phyloP scores from a whole-genome alignment of 2,113 vertebrate genomes.

The Picathartes gymnocephalus region DNA sequence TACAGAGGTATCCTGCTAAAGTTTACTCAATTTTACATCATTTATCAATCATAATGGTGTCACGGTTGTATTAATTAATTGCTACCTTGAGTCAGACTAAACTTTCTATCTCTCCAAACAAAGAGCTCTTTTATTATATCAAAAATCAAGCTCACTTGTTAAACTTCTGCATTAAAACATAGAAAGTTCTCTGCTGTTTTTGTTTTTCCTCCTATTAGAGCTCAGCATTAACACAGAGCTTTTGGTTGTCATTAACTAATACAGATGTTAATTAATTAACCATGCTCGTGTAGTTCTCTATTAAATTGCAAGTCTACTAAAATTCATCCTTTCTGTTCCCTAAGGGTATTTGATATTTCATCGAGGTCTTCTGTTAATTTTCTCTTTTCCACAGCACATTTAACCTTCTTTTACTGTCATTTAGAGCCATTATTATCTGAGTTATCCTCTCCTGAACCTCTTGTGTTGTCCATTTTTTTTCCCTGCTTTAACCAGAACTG shows the following conservation, averaged over 20 bases:
- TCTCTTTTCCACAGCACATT: background rate
- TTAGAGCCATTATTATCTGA: background rate
- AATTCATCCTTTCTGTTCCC: conserved; percentile 13
- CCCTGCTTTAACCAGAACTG: background rate
- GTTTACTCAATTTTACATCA: background rate
- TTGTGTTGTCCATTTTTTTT: background rate
- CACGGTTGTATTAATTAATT: background rate
- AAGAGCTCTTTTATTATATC: background rate
- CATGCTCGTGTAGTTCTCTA: background rate
- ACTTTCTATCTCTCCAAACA: background rate
- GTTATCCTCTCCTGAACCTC: conserved; percentile 13
- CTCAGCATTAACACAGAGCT: background rate
- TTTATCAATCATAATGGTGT: background rate
- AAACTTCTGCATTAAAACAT: background rate
- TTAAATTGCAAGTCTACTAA: conserved; percentile 20
- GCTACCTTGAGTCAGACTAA: background rate
- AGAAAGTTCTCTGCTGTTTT: background rate
- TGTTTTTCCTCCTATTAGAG: background rate
- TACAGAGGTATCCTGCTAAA: background rate
- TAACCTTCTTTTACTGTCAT: conserved; percentile 21
- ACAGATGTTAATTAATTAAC: conserved; percentile 47
- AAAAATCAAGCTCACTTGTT: background rate
- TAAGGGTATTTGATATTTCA: background rate
- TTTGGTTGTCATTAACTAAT: background rate
- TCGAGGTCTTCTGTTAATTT: background rate